phyloP scores from a whole-genome alignment of 2,888 invertebrate genomes.

The Allolobophora icterica region DNA sequence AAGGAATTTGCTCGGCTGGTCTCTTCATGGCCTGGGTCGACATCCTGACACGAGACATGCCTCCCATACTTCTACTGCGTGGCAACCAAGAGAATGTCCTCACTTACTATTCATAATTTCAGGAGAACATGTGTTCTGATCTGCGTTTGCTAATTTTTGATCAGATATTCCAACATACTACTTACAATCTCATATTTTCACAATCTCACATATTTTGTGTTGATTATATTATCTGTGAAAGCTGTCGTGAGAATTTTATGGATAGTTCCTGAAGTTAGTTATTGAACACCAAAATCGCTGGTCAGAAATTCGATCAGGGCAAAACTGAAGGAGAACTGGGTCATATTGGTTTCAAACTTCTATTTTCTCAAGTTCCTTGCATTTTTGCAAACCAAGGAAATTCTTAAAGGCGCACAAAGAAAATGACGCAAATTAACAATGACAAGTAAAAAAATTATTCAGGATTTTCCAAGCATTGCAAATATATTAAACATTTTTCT shows the following conservation, averaged over 20 bases:
- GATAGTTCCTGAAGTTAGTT: not conserved
- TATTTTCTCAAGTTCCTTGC: not conserved
- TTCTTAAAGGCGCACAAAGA: not conserved
- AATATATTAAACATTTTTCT: not conserved
- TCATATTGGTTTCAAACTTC: not conserved
- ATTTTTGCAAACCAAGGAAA: not conserved
- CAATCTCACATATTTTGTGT: too few species aligned
- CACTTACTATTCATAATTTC: conserved; percentile 67
- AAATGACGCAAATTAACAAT: too few species aligned
- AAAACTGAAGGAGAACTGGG: not conserved
- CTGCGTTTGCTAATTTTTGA: not conserved
- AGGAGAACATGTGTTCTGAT: not conserved
- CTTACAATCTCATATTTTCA: too few species aligned
- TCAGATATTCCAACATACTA: not conserved
- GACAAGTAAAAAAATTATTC: not conserved
- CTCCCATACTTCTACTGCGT: conserved; percentile 77
- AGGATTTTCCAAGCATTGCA: not conserved
- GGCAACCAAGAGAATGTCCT: conserved; percentile 70
- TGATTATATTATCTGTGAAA: not conserved
- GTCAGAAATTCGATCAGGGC: not conserved
- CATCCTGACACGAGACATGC: conserved; percentile 83
- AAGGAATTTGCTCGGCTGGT: conserved; percentile 86
- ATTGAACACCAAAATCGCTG: not conserved
- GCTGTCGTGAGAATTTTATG: not conserved
- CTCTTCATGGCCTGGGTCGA: conserved; percentile 97